phyloP scores from a whole-genome alignment of 2,113 vertebrate species.

The Vimba vimba region DNA sequence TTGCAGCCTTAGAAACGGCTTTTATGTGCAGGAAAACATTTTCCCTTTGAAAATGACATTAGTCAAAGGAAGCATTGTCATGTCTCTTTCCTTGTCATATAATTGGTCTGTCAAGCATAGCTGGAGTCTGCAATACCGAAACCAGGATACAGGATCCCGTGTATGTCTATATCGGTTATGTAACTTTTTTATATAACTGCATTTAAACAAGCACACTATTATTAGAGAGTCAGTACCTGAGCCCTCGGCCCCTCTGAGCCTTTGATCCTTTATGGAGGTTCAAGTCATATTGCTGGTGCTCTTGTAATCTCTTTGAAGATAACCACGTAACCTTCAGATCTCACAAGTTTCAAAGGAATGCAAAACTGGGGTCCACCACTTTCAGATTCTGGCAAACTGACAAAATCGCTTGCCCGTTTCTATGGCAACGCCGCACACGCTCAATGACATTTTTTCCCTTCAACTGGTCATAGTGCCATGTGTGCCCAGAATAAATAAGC shows the following conservation, averaged over 20 bases:
- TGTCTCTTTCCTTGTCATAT: not conserved
- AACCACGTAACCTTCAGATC: slow-evolving; percentile 44
- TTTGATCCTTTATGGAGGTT: slow-evolving; percentile 53
- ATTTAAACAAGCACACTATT: slow-evolving; percentile 34
- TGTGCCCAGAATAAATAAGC: not conserved
- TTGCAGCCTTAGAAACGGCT: not conserved
- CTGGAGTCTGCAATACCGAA: not conserved
- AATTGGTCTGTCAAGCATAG: slow-evolving; percentile 29
- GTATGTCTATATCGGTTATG: slow-evolving; percentile 4
- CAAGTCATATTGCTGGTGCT: slow-evolving; percentile 39
- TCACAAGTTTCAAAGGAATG: slow-evolving; percentile 17
- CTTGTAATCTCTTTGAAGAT: slow-evolving; percentile 55
- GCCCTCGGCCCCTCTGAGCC: slow-evolving; percentile 11
- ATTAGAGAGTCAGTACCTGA: slow-evolving; percentile 38
- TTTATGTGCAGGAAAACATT: not conserved
- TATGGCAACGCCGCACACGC: not conserved
- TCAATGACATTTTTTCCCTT: not conserved
- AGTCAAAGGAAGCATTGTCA: slow-evolving; percentile 3
- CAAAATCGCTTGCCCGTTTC: not conserved
- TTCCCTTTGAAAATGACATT: not conserved
- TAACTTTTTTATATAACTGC: slow-evolving; percentile 44
- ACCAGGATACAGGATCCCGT: not conserved
- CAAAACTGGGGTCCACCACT: not conserved
- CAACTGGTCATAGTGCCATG: not conserved
- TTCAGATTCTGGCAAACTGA: slow-evolving; percentile 18